Conservation (phyloP, 2,888 invertebrate species). For the Phortica magna region DNA sequence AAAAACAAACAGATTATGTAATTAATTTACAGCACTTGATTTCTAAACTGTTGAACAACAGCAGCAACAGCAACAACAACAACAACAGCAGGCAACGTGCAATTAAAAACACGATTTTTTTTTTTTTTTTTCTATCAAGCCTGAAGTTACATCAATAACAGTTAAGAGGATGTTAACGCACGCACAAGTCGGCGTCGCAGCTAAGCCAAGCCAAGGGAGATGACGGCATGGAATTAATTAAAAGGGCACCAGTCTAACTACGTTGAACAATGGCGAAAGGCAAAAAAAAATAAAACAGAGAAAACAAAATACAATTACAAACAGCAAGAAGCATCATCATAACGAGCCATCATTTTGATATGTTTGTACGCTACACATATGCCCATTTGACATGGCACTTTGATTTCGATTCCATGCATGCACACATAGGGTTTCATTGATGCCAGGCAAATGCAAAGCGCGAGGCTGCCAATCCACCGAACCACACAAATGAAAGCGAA, state of each 20-base stretch:
- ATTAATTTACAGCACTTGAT: slow-evolving; percentile 72
- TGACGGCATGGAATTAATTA: slow-evolving; percentile 19
- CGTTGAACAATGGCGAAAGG: not conserved
- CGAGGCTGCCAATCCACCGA: no score
- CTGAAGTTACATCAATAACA: slow-evolving; percentile 16
- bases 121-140: slow-evolving; percentile 1
- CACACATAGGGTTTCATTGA: no score
- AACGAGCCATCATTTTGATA: not conserved
- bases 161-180: not conserved
- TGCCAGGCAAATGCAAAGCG: no score
- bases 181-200: not conserved
- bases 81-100: not conserved
- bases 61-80: not conserved
- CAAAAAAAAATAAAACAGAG: not conserved
- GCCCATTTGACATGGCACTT: not conserved
- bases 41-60: slow-evolving; percentile 55
- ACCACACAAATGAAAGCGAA: no score
- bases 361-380: not conserved
- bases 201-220: not conserved
- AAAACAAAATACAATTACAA: not conserved
- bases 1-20: slow-evolving; percentile 48
- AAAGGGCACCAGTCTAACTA: slow-evolving; percentile 10
- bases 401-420: not conserved
- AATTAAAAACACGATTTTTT: slow-evolving; percentile 11
- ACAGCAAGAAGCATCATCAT: not conserved